Evolutionary conservation across 2,113 vertebrate genomes (phyloP), one percentile per base, ranked within the genome.

Genomic region (Apodemus speciosus): DNA sequence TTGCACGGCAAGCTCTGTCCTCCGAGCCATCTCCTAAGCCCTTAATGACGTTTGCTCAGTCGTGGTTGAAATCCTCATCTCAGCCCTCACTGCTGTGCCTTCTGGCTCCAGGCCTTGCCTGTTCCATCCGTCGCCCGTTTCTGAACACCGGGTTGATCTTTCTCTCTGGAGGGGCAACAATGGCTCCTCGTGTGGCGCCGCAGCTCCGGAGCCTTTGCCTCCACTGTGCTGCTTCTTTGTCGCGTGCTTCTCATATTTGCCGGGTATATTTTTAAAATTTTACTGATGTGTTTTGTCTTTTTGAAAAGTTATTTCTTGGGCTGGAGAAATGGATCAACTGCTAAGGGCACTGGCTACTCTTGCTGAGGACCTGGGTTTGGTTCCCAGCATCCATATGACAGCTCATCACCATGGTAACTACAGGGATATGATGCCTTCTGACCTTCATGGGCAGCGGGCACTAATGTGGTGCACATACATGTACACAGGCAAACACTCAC

Each of bases 121-220:
- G 25, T 14, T 21, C 49, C 35, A 2, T 30, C 25, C 6, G 72
- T 38, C 27, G 38, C 58, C n/a, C 6, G 0, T 13, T 46, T 13
- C 0, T 15, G 32, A 40, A 3, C 35, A 6, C 0, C 11, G 15
- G 27, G 21, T 3, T 15, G 32, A 51, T 76, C 43, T 72, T 13
- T 18, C 10, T 2, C 8, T 6, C 77, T 15, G 46, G 6, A 0
- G 2, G 2, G n/a, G n/a, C n/a, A n/a, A n/a, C n/a, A n/a, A n/a
- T n/a, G n/a, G 3, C 10, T 21, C 32, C 90, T 13, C 4, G 2
- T 4, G 2, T 38, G 25, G 38, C 30, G 23, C 9, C 0, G 38
- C 15, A 6, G 51, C 14, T 38, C 21, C 46, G 25, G 64, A 14
- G n/a, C 62, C 10, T 85, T 18, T 4, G 4, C 51, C 84, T 43